Evolutionary conservation across 2,113 vertebrate species (phyloP), one percentile per base, ranked within the genome.

Genomic region (Odontophorus gujanensis): DNA sequence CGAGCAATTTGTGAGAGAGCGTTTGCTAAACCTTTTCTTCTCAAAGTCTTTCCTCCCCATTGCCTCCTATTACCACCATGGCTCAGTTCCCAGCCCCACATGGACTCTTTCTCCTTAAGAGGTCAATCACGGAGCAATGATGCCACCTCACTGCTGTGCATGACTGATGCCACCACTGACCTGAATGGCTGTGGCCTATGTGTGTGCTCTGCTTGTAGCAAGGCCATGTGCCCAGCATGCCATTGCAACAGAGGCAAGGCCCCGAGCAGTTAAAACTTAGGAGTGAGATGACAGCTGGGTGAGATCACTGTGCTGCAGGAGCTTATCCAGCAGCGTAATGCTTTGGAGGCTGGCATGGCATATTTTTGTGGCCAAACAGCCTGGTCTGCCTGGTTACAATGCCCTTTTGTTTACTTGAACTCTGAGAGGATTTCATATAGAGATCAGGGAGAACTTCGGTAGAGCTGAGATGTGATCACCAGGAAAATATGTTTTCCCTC

Each of bases 321-420:
- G 85, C 61, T 94, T 88, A 83, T 43, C 51, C 88, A 84, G 80
- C 0, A 0, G 34, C n/a, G 28, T 30, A 61, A 7, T 40, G 80
- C 87, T 93, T 72, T 85, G 83, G 92, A 95, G 95, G 74, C 69
- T 81, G 83, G 92, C 83, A 72, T 61, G 26, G 57, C 19, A 8
- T 93, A 65, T 88, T 95, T 93, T 67, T 61, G 63, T 51, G 51
- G 80, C 72, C 73, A 65, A 94, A 88, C 47, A 71, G 38, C 75
- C 73, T 74, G 26, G 45, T 76, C 53, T 92, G 92, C 93, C 80
- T 93, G 76, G 76, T 93, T 84, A 94, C 90, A 87, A 91, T 53
- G 66, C 8, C 47, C 62, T 92, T 89, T 81, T 93, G 89, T 94
- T 92, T 93, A 79, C 43, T 72, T 77, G 57, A 93, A 43, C 74